These are phyloP conservation scores for Sarcophaga peregrina DNA, from an alignment of 1,140 invertebrate genomes.

Conservation along the genomic window DNA sequence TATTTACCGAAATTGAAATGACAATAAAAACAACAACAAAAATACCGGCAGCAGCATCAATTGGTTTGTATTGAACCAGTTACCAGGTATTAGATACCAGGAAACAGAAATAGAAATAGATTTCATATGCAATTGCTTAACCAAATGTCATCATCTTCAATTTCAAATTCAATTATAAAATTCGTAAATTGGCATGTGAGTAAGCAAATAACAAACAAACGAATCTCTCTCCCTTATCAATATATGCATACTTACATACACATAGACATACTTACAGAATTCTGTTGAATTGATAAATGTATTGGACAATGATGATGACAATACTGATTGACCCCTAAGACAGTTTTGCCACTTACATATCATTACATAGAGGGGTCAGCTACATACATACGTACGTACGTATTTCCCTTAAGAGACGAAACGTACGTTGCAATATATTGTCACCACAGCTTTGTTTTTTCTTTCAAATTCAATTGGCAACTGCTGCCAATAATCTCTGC, in stretches of 20 bases:
- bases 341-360: background rate
- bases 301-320: background rate
- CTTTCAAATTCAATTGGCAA: background rate
- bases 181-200: slow-evolving; percentile 50
- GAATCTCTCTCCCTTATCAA: background rate
- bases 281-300: background rate
- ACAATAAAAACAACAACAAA: background rate
- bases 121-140: slow-evolving; percentile 20
- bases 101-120: background rate
- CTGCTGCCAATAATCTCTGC: background rate
- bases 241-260: background rate
- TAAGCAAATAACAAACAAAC: slow-evolving; percentile 23
- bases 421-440: background rate
- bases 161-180: slow-evolving; percentile 67
- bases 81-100: background rate
- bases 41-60: background rate
- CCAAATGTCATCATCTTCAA: slow-evolving; percentile 57
- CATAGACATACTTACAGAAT: background rate
- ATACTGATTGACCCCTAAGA: slow-evolving; percentile 26
- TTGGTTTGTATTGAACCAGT: background rate
- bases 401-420: background rate
- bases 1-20: background rate
- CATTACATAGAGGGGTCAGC: slow-evolving; percentile 19
- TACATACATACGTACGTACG: too few species aligned
- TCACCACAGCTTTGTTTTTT: background rate